Base-by-base conservation (phyloP, 2,888 invertebrate species). In the Boloria selene region DNA sequence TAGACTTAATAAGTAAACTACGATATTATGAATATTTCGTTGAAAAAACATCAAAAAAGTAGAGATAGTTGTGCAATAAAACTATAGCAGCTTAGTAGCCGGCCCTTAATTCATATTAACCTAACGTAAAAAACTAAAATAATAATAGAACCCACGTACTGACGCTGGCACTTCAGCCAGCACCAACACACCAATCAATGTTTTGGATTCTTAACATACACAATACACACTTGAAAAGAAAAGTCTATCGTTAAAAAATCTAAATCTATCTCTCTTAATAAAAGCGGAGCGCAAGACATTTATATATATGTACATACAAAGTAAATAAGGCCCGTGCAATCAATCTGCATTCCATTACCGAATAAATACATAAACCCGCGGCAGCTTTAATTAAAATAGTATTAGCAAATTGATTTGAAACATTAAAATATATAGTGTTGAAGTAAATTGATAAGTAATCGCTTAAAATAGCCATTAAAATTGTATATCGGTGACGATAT, bases 41-140 rank as follows among this genome's bases (percentile, higher is more conserved):
- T 90, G 88, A 91, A 91, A 91, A 91, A 88, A 87, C 83, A 85
- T 90, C 89, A 88, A 90, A 91, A 90, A 91, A 85, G 52, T 83
- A 80, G 79, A 84, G 82, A 87, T 84, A 83, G 81, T 82, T 76
- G 78, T 81, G 85, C 85, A 83, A 83, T 81, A 79, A 81, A 77
- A 77, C 80, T 80, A 80, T 70, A 38, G 66, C 69, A 65, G 55
- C 63, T 38, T 61, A 59, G 74, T 77, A 75, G 75, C 77, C 71
- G 76, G 82, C 84, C 78, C 90, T 88, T 88, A 90, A 81, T 87
- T 87, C 88, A 88, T 88, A 87, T 78, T 78, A 31, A 51, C 51
- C 58, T 55, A 67, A 55, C 62, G 42, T 56, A 56, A 82, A 80
- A 80, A 61, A 60, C 70, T 82, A 77, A 82, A 80, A 82, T 79